A percentile compares a stretch with the other conserved stretches of the same genome.
Evolutionary conservation across 2,113 vertebrate species (phyloP).

Genomic region (Egretta garzetta): DNA sequence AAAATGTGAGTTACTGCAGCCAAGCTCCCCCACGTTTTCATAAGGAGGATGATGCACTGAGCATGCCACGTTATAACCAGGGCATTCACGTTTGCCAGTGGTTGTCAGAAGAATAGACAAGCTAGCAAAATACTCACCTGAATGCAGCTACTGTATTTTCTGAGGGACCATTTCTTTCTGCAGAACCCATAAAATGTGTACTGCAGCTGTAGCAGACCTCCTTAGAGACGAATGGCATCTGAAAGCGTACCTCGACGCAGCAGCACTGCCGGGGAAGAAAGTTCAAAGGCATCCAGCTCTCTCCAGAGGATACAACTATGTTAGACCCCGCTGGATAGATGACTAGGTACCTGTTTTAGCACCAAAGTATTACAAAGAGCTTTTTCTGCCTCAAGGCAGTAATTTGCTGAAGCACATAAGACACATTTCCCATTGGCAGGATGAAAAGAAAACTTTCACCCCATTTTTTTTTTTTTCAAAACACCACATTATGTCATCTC

Average conservation of each 20-base stretch:
- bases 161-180: constrained; percentile 6
- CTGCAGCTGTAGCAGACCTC: constrained; percentile 26
- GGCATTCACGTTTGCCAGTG: neutral
- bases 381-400: constrained; percentile 58
- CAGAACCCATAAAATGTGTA: neutral
- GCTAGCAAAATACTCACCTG: neutral
- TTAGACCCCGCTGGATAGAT: constrained; percentile 31
- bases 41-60: neutral
- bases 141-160: constrained; percentile 49
- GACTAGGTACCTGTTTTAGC: constrained; percentile 62
- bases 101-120: neutral
- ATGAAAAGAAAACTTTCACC: constrained; percentile 61
- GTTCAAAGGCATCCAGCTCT: constrained; percentile 53
- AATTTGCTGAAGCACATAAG: constrained; percentile 49
- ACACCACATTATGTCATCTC: constrained; percentile 28
- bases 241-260: neutral
- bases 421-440: constrained; percentile 24
- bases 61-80: rapidly evolving
- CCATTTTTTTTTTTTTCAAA: neutral
- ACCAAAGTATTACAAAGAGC: constrained; percentile 50
- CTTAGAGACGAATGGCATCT: neutral
- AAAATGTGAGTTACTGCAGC: neutral
- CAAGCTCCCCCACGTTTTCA: neutral
- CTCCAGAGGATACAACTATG: constrained; percentile 42
- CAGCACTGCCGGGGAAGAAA: neutral